Base-by-base conservation (phyloP, 2,797 vertebrate genomes). In the Eulemur rubriventer region DNA sequence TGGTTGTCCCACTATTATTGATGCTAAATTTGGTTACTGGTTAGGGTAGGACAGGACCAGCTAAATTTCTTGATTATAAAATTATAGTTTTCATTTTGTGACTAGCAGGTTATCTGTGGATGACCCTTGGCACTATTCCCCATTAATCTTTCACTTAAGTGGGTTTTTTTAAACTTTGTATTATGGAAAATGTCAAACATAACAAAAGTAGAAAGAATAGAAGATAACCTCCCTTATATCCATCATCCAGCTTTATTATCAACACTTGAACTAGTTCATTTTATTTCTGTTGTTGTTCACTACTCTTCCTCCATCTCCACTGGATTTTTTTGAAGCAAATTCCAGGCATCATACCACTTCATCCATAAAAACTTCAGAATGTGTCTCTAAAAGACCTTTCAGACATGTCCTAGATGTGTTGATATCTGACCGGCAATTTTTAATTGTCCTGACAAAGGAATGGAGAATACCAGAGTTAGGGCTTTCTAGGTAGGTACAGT, bases 61-160 rank as follows among this genome's bases (percentile, higher is more conserved):
- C 59, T 52, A 94, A 0, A 92, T 86, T 89, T 89, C 61, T 94
- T 46, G 35, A 38, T 43, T 86, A 41, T 94, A 76, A 95, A 96
- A 96, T 96, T 84, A 96, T 2, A 95, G 89, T 94, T 94, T 94
- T 82, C 33, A 67, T 93, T 97, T 89, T 95, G 24, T 95, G 88
- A 91, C 50, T 82, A 87, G 59, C 57, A 92, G 59, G 90, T 94
- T 90, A 91, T 85, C 89, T 96, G n/a, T 92, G 83, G 90, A 83
- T 95, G 61, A 95, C 70, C 75, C 78, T 97, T 95, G 92, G 93
- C 79, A n/a, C n/a, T 80, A 20, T 24, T 96, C 38, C 18, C 78
- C 90, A 81, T 90, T 83, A 91, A 75, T 96, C 80, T 97, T 96
- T 93, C 59, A 93, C 84, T 89, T 97, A 95, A 84, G 55, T 59